Conservation (phyloP, 1,140 invertebrate species). For the Drosophila triauraria region DNA sequence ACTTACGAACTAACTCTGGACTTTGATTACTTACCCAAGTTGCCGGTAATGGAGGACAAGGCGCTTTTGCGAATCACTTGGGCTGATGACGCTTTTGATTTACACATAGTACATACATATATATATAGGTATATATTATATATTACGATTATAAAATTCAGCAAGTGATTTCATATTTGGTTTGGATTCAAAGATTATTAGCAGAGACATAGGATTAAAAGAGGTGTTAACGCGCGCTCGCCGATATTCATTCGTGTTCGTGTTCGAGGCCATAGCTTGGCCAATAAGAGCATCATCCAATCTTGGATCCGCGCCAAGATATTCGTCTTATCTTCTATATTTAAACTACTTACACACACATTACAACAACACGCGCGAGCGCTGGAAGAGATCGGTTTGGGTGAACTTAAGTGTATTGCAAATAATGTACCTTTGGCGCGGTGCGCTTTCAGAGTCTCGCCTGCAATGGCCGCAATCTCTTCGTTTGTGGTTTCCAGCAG, state of each 20-base stretch:
- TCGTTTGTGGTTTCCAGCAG: slow-evolving; percentile 96
- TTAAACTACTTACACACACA: slow-evolving; percentile 50
- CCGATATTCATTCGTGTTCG: slow-evolving; percentile 7
- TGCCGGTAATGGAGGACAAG: slow-evolving; percentile 84
- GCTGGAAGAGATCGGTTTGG: slow-evolving; percentile 51
- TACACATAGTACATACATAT: slow-evolving; percentile 75
- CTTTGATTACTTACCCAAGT: slow-evolving; percentile 82
- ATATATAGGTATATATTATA: slow-evolving; percentile 77
- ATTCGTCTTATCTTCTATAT: slow-evolving; percentile 34
- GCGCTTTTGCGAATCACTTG: slow-evolving; percentile 85
- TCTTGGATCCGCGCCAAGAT: slow-evolving; percentile 12
- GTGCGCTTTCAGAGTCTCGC: slow-evolving; percentile 87
- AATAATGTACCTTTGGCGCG: slow-evolving; percentile 81
- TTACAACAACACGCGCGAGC: slow-evolving; percentile 14
- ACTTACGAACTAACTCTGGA: slow-evolving; percentile 50
- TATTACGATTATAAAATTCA: slow-evolving; percentile 69
- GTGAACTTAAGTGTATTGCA: slow-evolving; percentile 34
- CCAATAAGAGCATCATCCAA: slow-evolving; percentile 28
- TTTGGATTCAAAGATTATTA: slow-evolving; percentile 46
- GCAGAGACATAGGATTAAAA: slow-evolving; percentile 55
- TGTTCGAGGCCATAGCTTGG: slow-evolving; percentile 4
- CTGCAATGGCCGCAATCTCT: slow-evolving; percentile 93
- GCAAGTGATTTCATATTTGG: slow-evolving; percentile 66
- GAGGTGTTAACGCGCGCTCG: slow-evolving; percentile 19
- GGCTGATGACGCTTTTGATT: slow-evolving; percentile 85